A percentile compares a stretch with the other conserved stretches of the same genome.
Evolutionary conservation across 2,113 vertebrate genomes (phyloP).

Genomic region (Ramphastos sulfuratus): DNA sequence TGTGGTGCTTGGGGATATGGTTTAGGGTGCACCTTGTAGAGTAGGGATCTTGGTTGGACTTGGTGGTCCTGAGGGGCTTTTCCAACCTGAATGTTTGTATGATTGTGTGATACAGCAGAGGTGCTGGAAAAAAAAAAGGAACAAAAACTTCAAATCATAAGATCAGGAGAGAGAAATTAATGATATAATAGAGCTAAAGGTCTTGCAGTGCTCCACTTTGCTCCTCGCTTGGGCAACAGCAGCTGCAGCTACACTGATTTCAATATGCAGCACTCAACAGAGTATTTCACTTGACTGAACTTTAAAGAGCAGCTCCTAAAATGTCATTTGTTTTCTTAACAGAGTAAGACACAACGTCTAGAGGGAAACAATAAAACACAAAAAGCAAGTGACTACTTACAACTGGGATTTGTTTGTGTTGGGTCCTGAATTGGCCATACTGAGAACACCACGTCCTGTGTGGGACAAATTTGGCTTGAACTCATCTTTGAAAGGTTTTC

Average conservation of each 20-base stretch:
- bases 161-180: neutral
- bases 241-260: neutral
- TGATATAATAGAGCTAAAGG: neutral
- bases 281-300: conserved; percentile 1
- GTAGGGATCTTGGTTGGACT: no score
- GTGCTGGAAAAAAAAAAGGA: neutral
- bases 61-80: no score
- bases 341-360: neutral
- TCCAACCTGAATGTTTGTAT: no score
- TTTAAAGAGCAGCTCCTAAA: neutral
- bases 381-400: conserved; percentile 79
- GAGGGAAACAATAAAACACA: neutral
- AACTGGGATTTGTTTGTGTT: conserved; percentile 98
- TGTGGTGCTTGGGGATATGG: no score
- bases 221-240: neutral
- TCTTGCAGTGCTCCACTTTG: neutral
- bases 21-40: no score
- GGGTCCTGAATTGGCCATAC: conserved; percentile 98
- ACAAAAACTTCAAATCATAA: neutral
- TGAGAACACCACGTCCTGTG: conserved; percentile 91
- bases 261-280: neutral
- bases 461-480: conserved; percentile 94
- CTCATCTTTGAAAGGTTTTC: conserved; percentile 93
- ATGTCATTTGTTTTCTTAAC: conserved; percentile 28
- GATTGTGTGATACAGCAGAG: neutral